These are phyloP conservation scores for Epinephelus fuscoguttatus DNA, from an alignment of 2,113 vertebrate genomes.

Conservation along the genomic window DNA sequence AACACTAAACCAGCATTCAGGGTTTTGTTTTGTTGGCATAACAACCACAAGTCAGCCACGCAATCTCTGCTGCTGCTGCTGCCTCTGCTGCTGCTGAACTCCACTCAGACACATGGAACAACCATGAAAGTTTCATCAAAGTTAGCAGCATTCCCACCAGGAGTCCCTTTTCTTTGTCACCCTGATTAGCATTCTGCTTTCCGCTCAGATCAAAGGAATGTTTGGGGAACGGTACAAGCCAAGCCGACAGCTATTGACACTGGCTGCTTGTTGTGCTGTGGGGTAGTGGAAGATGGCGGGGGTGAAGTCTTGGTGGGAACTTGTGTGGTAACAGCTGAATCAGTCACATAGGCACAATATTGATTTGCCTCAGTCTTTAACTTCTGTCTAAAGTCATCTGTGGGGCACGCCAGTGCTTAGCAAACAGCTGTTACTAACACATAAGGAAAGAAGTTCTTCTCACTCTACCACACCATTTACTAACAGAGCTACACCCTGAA, in stretches of 20 bases:
- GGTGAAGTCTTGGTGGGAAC: conserved; percentile 11
- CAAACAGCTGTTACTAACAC: background rate
- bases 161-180: conserved; percentile 23
- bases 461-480: background rate
- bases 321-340: conserved; percentile 18
- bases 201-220: conserved; percentile 32
- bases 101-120: conserved; percentile 2
- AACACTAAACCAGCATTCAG: background rate
- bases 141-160: conserved; percentile 21
- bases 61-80: background rate
- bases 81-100: background rate
- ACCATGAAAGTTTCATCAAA: conserved; percentile 56
- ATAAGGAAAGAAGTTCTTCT: background rate
- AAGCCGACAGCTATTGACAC: conserved; percentile 37
- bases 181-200: conserved; percentile 17
- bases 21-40: background rate
- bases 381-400: background rate
- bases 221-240: background rate
- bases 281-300: background rate
- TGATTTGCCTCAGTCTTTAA: conserved; percentile 13
- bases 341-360: conserved; percentile 13
- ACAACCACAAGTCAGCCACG: background rate
- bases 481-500: background rate
- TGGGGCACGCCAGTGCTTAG: background rate
- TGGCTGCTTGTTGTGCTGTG: conserved; percentile 2